Percentiles rank a stretch among this genome's conserved stretches.
Conservation (phyloP, 1,140 invertebrate species). For the Danaus plexippus region DNA sequence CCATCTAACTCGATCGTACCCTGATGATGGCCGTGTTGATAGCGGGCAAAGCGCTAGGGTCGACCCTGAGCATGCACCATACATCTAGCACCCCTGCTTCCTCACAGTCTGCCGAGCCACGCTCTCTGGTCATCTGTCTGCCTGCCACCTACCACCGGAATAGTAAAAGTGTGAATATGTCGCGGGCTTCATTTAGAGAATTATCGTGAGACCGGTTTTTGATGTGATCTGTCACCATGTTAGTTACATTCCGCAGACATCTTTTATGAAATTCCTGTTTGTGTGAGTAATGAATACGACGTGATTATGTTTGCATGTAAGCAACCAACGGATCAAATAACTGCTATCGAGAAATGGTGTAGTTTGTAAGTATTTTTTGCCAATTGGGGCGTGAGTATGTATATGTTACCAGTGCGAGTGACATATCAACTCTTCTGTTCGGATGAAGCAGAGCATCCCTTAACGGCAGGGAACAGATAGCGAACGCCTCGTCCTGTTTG, state of each 20-base stretch:
- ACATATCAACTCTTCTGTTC: slow-evolving; percentile 39
- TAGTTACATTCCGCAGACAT: too few species aligned
- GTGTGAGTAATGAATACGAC: too few species aligned
- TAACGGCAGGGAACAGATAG: slow-evolving; percentile 30
- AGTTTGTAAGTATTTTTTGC: too few species aligned
- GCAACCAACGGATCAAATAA: too few species aligned
- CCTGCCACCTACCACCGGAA: background rate
- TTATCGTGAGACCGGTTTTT: too few species aligned
- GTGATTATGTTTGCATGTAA: too few species aligned
- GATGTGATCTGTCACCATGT: too few species aligned
- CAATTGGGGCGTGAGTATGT: too few species aligned
- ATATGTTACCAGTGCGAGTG: slow-evolving; percentile 29
- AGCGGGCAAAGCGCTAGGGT: background rate
- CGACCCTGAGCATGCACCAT: background rate
- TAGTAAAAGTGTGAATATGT: too few species aligned
- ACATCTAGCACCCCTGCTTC: background rate
- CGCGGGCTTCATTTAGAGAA: too few species aligned
- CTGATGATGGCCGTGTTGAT: background rate
- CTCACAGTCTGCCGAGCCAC: background rate
- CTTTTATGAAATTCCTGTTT: too few species aligned
- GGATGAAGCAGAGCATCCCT: slow-evolving; percentile 30
- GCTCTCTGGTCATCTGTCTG: background rate
- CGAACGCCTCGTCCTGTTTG: slow-evolving; percentile 29
- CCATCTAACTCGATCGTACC: background rate
- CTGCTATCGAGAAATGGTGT: too few species aligned